phyloP scores from a whole-genome alignment of 2,888 invertebrate species.

The Gisinianus flammeolus region DNA sequence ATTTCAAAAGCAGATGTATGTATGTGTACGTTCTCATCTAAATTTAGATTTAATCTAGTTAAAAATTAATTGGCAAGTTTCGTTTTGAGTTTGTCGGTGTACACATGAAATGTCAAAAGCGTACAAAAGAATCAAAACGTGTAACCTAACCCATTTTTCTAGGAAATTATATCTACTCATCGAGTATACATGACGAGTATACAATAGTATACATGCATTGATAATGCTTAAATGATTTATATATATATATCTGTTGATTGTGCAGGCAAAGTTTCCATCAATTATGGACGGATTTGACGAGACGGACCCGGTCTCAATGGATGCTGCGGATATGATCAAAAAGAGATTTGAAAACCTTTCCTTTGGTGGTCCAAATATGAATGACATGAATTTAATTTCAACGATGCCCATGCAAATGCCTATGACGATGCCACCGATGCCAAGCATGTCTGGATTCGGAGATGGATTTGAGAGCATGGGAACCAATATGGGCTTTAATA shows the following conservation, averaged over 20 bases:
- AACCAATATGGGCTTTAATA: slow-evolving; percentile 10
- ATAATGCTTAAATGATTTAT: background rate
- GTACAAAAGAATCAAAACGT: background rate
- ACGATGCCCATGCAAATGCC: slow-evolving; percentile 6
- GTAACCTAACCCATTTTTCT: background rate
- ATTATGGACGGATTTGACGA: slow-evolving; percentile 30
- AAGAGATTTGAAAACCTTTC: slow-evolving; percentile 26
- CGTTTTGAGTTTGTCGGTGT: background rate
- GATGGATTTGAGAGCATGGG: slow-evolving; percentile 6
- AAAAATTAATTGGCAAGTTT: slow-evolving; percentile 1
- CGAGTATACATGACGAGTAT: background rate
- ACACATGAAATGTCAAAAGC: background rate
- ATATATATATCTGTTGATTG: background rate
- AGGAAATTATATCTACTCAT: background rate
- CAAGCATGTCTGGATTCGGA: background rate
- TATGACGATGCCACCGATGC: slow-evolving; percentile 14
- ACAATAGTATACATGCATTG: background rate
- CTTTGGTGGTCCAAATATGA: slow-evolving; percentile 2
- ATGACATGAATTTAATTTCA: background rate
- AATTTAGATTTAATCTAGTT: slow-evolving; percentile 13
- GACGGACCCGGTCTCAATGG: background rate
- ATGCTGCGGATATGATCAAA: slow-evolving; percentile 8
- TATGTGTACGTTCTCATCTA: background rate
- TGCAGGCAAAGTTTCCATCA: slow-evolving; percentile 21
- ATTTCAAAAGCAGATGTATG: slow-evolving; percentile 12